Evolutionary conservation across 2,797 vertebrate species (phyloP), one percentile per base, ranked within the genome.

Genomic region (Spondyliosoma cantharus): DNA sequence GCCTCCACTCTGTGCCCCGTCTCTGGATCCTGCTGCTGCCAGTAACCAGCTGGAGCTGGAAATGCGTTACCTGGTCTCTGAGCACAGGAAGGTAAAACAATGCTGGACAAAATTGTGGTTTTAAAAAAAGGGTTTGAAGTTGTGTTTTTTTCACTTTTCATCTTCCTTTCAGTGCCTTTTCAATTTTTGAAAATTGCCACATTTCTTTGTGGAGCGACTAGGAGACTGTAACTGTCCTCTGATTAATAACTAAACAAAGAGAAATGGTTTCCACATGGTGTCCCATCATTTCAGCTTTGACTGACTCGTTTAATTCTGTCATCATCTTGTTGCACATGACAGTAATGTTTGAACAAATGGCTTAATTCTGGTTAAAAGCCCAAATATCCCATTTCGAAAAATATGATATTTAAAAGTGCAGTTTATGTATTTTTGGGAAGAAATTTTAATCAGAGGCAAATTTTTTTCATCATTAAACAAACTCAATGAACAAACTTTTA

Each of bases 41-140:
- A 99, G 97, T 90, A 99, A 98, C 0, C 97, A 97, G 60, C 87
- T 99, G 49, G 98, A 99, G 89, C 88, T 98, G 88, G 97, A 99
- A 87, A 93, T 99, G 86, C 95, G 97, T 81, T 91, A 95, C 32
- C 90, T 99, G 52, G 91, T 97, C 43, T 94, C 95, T 6, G 97
- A 99, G 84, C 96, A 99, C 89, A 96, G 98, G 59, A 99, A 98
- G 97, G 98, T 99, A 95, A 92, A 76, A 53, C 77, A 17, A 20
- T 15, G 43, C 46, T 63, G 58, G 19, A 53, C 22, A 5, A 4
- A 14, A 24, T 69, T 69, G 13, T 3, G 8, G 16, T 8, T 37
- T 29, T 37, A 11, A 37, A 37, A 37, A 37, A 7, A 32, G 53
- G 7, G 32, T 20, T 57, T 50, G 22, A 29, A 3, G 20, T 52